Conservation (phyloP, 2,888 invertebrate genomes). For the Cataglyphis livida region DNA sequence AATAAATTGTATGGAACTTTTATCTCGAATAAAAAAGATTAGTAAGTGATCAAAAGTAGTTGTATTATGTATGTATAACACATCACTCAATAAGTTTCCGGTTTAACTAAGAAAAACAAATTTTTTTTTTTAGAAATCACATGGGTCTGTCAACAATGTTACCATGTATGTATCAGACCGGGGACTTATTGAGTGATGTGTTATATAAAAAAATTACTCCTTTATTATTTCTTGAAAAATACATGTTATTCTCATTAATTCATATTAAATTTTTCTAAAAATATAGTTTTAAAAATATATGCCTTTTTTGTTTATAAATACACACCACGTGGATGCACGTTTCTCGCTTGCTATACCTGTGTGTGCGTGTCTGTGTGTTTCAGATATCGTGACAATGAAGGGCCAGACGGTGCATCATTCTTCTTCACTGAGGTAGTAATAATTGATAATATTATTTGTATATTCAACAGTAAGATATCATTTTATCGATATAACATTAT, state of each 20-base stretch:
- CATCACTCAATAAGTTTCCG: too few species aligned
- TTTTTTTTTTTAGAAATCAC: too few species aligned
- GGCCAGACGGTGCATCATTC: conserved; percentile 12
- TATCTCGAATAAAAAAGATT: background rate
- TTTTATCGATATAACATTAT: background rate
- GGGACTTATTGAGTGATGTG: too few species aligned
- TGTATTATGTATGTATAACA: background rate
- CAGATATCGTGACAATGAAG: conserved; percentile 43
- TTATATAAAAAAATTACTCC: background rate
- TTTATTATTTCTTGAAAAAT: background rate
- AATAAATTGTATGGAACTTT: background rate
- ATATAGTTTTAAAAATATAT: background rate
- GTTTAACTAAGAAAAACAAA: too few species aligned
- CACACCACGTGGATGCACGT: background rate
- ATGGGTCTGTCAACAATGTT: too few species aligned
- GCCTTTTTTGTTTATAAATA: background rate
- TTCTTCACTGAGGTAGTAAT: conserved; percentile 38
- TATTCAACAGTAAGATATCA: background rate
- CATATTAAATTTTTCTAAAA: background rate
- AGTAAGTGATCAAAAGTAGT: background rate
- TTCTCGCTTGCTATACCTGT: background rate
- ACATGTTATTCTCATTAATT: background rate
- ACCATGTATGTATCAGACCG: too few species aligned
- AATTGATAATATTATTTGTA: background rate
- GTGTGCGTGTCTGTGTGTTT: background rate